Evolutionary conservation across 2,797 vertebrate genomes (phyloP), one percentile per base, ranked within the genome.

Genomic region (Menidia menidia): DNA sequence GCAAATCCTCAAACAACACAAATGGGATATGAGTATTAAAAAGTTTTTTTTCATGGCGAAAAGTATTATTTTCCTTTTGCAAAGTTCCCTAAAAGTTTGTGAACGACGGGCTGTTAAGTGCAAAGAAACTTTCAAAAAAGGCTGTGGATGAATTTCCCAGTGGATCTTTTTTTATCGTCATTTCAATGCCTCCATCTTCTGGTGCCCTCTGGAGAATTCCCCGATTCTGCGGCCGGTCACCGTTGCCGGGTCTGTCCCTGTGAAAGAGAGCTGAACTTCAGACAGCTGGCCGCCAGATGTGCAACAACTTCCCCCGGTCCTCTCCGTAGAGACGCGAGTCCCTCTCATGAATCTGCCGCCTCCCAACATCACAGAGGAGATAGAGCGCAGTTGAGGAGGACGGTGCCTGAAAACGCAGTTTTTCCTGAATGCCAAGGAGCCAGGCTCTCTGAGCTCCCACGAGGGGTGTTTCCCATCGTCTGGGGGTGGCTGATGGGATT

Each of bases 241-340:
- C 73, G 67, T 71, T 78, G 76, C 77, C 71, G 77, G 62, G 78
- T 80, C 71, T 87, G 72, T 83, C 82, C 70, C 76, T 60, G 71
- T 82, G 82, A 80, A 82, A 80, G 47, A 42, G 67, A 81, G 77
- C 80, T 68, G 71, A 82, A 70, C 66, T 55, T 61, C 16, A 77
- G 83, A 78, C 93, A 91, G 92, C 90, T 94, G 93, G 89, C 83
- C 73, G 84, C 89, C 93, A 94, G 90, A 93, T 94, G 91, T 89
- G 79, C 35, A 76, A n/a, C 60, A 59, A 52, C 74, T 88, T 82
- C 77, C 83, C 61, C 69, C 60, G 60, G 65, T 85, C 67, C 73
- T 72, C 71, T 81, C 73, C 32, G 56, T 52, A 5, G 83, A 89
- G 76, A 84, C 72, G 48, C 19, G 44, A 81, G 60, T 77, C 64